Evolutionary conservation across 2,888 invertebrate species (phyloP).

Genomic region (Agonum fuliginosum): DNA sequence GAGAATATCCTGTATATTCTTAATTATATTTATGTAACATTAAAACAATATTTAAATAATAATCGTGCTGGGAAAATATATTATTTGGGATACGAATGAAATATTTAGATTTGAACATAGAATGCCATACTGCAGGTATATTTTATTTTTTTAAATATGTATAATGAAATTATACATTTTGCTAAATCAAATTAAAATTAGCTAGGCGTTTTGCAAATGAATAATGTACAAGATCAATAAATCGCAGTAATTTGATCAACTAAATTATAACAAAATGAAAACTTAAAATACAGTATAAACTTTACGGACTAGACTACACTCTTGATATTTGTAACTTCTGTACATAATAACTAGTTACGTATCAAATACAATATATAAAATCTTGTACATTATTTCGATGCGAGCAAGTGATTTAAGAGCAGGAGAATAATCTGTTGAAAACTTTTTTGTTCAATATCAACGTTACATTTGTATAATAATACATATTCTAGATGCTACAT

Average conservation of each 20-base stretch:
- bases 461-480: slow-evolving; percentile 59
- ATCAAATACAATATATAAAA: slow-evolving; percentile 15
- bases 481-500: slow-evolving; percentile 58
- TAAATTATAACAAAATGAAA: slow-evolving; percentile 9
- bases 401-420: slow-evolving; percentile 59
- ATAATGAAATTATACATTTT: slow-evolving; percentile 59
- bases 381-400: slow-evolving; percentile 48
- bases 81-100: slow-evolving; percentile 2
- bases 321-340: neutral
- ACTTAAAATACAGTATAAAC: neutral
- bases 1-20: too few relatives aligned
- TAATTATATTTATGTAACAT: too few relatives aligned
- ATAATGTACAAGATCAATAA: slow-evolving; percentile 45
- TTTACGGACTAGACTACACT: neutral
- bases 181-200: slow-evolving; percentile 56
- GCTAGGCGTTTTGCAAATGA: slow-evolving; percentile 57
- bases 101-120: slow-evolving; percentile 41
- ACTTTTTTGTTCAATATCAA: slow-evolving; percentile 57
- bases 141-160: slow-evolving; percentile 55
- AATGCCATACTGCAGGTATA: slow-evolving; percentile 57
- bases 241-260: slow-evolving; percentile 15
- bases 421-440: slow-evolving; percentile 53
- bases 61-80: too few relatives aligned
- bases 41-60: too few relatives aligned
- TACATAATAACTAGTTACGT: slow-evolving; percentile 11